Percentiles rank a stretch among this genome's conserved stretches.
Conservation (phyloP, 1,140 invertebrate genomes). For the Drosophila virilis region DNA sequence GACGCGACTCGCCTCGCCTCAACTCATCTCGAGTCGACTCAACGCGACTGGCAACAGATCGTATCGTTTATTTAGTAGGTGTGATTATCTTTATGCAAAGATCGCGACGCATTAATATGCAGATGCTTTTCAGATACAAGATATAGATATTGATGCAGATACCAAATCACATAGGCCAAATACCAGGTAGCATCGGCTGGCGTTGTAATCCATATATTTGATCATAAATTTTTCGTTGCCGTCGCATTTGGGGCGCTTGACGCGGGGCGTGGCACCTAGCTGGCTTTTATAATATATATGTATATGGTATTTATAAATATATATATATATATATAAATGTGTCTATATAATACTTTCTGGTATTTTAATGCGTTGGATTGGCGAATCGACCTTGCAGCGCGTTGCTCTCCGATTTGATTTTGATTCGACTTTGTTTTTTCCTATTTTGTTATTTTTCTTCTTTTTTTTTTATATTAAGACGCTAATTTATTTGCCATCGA, state of each 20-base stretch:
- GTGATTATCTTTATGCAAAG: slow-evolving; percentile 82
- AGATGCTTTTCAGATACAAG: slow-evolving; percentile 43
- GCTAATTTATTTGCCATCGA: slow-evolving; percentile 73
- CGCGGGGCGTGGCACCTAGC: slow-evolving; percentile 23
- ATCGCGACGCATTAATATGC: slow-evolving; percentile 67
- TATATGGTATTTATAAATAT: slow-evolving; percentile 28
- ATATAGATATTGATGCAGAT: slow-evolving; percentile 12
- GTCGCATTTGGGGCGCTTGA: not conserved
- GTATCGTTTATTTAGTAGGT: slow-evolving; percentile 77
- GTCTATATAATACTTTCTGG: slow-evolving; percentile 54
- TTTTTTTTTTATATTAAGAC: slow-evolving; percentile 56
- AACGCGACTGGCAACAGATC: slow-evolving; percentile 9
- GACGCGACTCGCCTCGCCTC: slow-evolving; percentile 2
- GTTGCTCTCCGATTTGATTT: slow-evolving; percentile 31
- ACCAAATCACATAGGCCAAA: not conserved
- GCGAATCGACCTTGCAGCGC: slow-evolving; percentile 54
- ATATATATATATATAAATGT: slow-evolving; percentile 29
- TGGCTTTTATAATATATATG: not conserved
- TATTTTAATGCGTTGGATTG: slow-evolving; percentile 74
- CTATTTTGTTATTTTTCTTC: slow-evolving; percentile 5
- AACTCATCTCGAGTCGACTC: not conserved
- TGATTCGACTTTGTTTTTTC: slow-evolving; percentile 26
- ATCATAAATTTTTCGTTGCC: slow-evolving; percentile 42
- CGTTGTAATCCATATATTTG: slow-evolving; percentile 38
- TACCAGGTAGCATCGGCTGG: slow-evolving; percentile 11